phyloP scores from a whole-genome alignment of 1,140 invertebrate species.

The Cyrtorhinus lividipennis region DNA sequence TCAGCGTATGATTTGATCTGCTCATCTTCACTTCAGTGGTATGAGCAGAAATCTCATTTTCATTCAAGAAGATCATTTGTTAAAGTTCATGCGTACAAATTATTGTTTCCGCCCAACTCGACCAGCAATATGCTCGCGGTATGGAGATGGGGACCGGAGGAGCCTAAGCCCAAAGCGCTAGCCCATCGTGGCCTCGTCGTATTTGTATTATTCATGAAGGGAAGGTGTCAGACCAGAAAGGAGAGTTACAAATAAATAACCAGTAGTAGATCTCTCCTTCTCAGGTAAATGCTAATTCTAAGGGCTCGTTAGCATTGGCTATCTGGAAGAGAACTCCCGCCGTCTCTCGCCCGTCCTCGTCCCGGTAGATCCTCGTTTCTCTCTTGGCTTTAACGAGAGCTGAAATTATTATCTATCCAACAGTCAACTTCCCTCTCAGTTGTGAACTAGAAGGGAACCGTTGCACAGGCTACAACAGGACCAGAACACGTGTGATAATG shows the following conservation, averaged over 20 bases:
- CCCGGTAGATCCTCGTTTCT: too few species aligned
- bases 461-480: too few species aligned
- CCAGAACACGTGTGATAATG: too few species aligned
- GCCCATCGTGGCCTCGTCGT: not conserved
- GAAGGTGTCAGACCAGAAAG: slow-evolving; percentile 3
- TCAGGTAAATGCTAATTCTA: slow-evolving; percentile 8
- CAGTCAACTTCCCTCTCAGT: not conserved
- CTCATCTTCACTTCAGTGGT: too few species aligned
- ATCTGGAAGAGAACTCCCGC: not conserved
- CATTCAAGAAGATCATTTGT: too few species aligned
- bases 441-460: too few species aligned
- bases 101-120: too few species aligned
- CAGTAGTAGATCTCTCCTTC: slow-evolving; percentile 9
- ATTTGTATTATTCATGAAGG: slow-evolving; percentile 8
- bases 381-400: not conserved
- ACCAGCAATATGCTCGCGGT: too few species aligned
- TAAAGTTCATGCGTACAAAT: too few species aligned
- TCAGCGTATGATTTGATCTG: too few species aligned
- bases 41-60: too few species aligned
- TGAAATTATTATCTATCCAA: not conserved
- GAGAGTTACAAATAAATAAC: slow-evolving; percentile 8
- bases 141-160: not conserved
- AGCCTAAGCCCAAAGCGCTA: not conserved
- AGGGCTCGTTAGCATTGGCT: slow-evolving; percentile 9
- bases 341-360: too few species aligned